Evolutionary conservation across 2,797 vertebrate species (phyloP).

Genomic region (Leptatherina wallacei): DNA sequence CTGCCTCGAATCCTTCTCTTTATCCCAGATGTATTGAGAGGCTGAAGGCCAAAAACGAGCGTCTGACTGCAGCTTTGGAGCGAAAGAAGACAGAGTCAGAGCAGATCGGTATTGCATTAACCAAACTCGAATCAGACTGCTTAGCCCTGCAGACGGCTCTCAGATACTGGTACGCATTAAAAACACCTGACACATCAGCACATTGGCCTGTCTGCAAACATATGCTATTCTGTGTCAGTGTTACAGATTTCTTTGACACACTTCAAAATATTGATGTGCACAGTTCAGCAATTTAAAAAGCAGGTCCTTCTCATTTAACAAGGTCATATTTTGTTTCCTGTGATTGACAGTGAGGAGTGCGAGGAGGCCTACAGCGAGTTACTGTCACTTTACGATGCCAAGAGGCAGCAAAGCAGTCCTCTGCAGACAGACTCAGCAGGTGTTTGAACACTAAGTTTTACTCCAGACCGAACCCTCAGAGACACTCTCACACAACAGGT

Average conservation of each 20-base stretch:
- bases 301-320: constrained; percentile 9
- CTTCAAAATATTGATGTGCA: constrained; percentile 16
- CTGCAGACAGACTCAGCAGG: constrained; percentile 58
- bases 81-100: constrained; percentile 86
- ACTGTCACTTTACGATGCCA: constrained; percentile 78
- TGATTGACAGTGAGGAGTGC: constrained; percentile 88
- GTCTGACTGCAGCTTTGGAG: constrained; percentile 84
- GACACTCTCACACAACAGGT: constrained; percentile 14
- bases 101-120: constrained; percentile 83
- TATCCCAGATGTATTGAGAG: constrained; percentile 82
- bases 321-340: constrained; percentile 47
- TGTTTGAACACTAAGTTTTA: constrained; percentile 52
- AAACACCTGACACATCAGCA: constrained; percentile 22
- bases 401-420: constrained; percentile 66
- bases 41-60: constrained; percentile 87
- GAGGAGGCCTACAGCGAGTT: constrained; percentile 85
- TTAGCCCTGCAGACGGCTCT: constrained; percentile 87
- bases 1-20: neutral
- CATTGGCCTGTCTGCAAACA: constrained; percentile 23
- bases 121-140: constrained; percentile 84
- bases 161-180: constrained; percentile 84
- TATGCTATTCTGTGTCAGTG: neutral
- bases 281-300: constrained; percentile 17
- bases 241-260: neutral
- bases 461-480: constrained; percentile 10